These are phyloP conservation scores for Pyrocephalus nanus DNA, from an alignment of 2,797 vertebrate genomes.

Conservation along the genomic window DNA sequence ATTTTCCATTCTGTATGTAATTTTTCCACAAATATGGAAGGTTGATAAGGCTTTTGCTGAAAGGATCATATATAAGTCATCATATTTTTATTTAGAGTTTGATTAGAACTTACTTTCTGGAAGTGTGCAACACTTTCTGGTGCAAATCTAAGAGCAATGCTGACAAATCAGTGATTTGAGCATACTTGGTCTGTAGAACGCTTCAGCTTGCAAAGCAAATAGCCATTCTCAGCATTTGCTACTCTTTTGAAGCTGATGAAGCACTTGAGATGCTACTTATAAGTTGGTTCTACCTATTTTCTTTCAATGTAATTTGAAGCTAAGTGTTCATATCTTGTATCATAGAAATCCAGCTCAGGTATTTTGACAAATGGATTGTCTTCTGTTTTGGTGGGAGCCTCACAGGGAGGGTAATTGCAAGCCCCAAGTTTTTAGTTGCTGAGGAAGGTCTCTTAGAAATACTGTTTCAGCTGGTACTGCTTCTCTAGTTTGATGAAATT, in stretches of 20 bases:
- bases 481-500: background rate
- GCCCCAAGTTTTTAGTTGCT: background rate
- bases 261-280: background rate
- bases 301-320: background rate
- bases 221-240: background rate
- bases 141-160: background rate
- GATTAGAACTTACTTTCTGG: conserved; percentile 1
- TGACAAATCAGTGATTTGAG: background rate
- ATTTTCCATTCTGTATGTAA: background rate
- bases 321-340: background rate
- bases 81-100: conserved; percentile 7
- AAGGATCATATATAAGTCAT: background rate
- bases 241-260: background rate
- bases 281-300: background rate
- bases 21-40: background rate
- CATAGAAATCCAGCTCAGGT: background rate
- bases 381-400: background rate
- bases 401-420: background rate
- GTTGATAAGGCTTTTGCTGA: background rate
- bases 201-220: background rate
- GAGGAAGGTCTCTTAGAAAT: background rate
- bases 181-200: background rate
- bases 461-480: background rate
- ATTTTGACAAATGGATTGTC: background rate
- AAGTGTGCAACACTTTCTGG: background rate